Percentiles rank a stretch among this genome's conserved stretches.
Evolutionary conservation across 2,888 invertebrate species (phyloP).

Genomic region (Heliconius cydno): DNA sequence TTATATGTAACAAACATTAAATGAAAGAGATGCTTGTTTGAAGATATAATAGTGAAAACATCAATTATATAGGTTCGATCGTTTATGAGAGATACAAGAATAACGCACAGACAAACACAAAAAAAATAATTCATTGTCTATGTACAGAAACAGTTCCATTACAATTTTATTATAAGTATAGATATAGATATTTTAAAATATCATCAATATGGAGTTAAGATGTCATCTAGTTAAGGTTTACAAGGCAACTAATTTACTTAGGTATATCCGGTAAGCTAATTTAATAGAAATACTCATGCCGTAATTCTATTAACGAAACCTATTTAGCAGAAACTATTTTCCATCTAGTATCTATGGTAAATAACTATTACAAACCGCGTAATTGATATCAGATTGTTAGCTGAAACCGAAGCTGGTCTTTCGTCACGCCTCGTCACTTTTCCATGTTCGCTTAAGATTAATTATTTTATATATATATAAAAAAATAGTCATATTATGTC

Average conservation of each 20-base stretch:
- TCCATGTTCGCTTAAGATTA: conserved; percentile 1
- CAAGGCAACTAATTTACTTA: conserved; percentile 15
- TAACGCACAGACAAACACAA: too few species aligned
- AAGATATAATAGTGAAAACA: too few species aligned
- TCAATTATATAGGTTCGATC: too few species aligned
- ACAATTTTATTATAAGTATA: too few species aligned
- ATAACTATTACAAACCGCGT: conserved; percentile 34
- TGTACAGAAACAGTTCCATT: too few species aligned
- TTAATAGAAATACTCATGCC: conserved; percentile 1
- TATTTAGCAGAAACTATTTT: conserved; percentile 21
- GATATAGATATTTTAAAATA: too few species aligned
- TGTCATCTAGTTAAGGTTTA: neutral
- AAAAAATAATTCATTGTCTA: too few species aligned
- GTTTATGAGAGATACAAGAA: too few species aligned
- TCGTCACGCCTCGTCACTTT: conserved; percentile 28
- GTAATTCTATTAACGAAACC: conserved; percentile 8
- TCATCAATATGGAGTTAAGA: neutral
- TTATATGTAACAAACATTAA: too few species aligned
- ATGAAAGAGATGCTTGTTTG: too few species aligned
- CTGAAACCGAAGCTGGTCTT: conserved; percentile 46
- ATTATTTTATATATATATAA: neutral
- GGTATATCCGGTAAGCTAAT: neutral
- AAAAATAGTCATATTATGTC: too few species aligned
- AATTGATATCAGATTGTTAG: conserved; percentile 50
- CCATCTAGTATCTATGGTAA: neutral